These are phyloP conservation scores for Microplitis demolitor DNA, from an alignment of 1,140 invertebrate species.

Conservation along the genomic window DNA sequence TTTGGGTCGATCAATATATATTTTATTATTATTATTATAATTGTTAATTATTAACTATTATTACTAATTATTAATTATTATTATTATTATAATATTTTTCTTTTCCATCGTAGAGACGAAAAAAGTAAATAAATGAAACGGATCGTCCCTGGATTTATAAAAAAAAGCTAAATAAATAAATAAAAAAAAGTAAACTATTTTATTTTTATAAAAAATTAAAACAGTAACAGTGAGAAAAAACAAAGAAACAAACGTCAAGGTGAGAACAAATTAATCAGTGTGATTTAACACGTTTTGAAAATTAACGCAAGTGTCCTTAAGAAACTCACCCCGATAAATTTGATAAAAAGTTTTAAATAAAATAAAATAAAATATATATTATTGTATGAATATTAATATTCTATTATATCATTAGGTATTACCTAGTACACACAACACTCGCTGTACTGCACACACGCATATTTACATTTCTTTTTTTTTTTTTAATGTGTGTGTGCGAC, in stretches of 20 bases:
- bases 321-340: too few relatives aligned
- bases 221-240: slow-evolving; percentile 4
- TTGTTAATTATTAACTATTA: too few relatives aligned
- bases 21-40: neutral
- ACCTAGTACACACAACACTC: slow-evolving; percentile 55
- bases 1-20: neutral
- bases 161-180: slow-evolving; percentile 17
- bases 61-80: neutral
- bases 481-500: slow-evolving; percentile 49
- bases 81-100: neutral
- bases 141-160: slow-evolving; percentile 14
- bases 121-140: neutral
- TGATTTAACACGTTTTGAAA: neutral
- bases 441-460: slow-evolving; percentile 59
- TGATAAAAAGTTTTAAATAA: too few relatives aligned
- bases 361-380: slow-evolving; percentile 22
- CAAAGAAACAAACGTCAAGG: slow-evolving; percentile 10
- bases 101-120: neutral
- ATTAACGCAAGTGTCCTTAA: slow-evolving; percentile 6
- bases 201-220: slow-evolving; percentile 35
- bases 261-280: neutral
- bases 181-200: slow-evolving; percentile 27
- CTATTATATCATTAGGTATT: slow-evolving; percentile 58
- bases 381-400: slow-evolving; percentile 61
- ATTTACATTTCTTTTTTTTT: slow-evolving; percentile 41